These are phyloP conservation scores for Pachyramphus minor DNA, from an alignment of 2,113 vertebrate genomes.

Conservation along the genomic window DNA sequence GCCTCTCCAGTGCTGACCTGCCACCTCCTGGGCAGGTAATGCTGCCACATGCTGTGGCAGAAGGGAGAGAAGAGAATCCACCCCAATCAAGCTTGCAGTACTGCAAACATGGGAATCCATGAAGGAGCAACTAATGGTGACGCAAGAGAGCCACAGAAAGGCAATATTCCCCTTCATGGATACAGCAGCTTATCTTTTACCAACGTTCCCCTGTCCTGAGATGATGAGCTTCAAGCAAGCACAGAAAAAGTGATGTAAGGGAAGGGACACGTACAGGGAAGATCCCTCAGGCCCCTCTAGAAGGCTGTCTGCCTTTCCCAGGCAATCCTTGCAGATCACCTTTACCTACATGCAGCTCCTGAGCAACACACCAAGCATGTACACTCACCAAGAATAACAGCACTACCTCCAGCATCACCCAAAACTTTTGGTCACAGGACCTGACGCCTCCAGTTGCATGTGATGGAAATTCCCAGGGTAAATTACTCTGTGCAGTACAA, in stretches of 20 bases:
- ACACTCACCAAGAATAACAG: neutral
- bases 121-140: neutral
- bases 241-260: neutral
- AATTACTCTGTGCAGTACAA: neutral
- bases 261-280: fast-evolving
- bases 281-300: neutral
- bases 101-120: neutral
- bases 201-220: neutral
- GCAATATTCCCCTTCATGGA: too few relatives aligned
- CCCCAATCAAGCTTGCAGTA: neutral
- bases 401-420: neutral
- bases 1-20: neutral
- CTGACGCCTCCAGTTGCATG: neutral
- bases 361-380: neutral
- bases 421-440: neutral
- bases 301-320: neutral
- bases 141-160: neutral
- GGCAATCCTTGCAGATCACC: neutral
- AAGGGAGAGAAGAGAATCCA: neutral
- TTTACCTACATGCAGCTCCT: neutral
- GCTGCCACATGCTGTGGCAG: neutral
- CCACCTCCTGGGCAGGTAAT: neutral
- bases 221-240: neutral
- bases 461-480: neutral
- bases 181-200: neutral